A percentile compares a stretch with the other conserved stretches of the same genome.
phyloP scores from a whole-genome alignment of 2,888 invertebrate genomes.

The Phragmatobia fuliginosa region DNA sequence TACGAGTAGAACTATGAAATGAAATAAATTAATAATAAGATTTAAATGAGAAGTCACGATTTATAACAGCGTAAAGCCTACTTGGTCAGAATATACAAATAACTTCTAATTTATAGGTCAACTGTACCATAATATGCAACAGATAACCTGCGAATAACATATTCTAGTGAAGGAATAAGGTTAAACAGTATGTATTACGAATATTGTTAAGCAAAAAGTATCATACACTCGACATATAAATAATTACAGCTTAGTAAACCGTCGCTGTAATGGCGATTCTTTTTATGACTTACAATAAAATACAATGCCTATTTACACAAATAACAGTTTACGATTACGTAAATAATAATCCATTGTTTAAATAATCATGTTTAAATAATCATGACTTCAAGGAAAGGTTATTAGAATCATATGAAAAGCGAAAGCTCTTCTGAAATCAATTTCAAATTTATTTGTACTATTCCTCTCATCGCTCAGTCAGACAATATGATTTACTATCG shows the following conservation, averaged over 20 bases:
- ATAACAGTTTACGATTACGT: neutral
- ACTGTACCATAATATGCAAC: neutral
- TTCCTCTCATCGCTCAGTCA: neutral
- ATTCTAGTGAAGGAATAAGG: neutral
- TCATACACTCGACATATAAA: neutral
- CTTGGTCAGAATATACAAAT: neutral
- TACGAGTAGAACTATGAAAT: neutral
- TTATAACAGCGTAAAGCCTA: neutral
- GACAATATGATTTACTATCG: neutral
- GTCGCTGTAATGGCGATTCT: no score
- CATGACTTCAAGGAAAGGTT: neutral
- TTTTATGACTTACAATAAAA: no score
- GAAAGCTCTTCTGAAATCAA: neutral
- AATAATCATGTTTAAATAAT: no score
- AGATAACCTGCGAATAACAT: neutral
- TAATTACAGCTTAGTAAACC: no score
- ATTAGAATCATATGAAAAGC: neutral
- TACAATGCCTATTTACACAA: no score
- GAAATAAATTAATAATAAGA: slow-evolving; percentile 3
- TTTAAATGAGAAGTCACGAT: neutral
- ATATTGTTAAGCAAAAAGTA: neutral
- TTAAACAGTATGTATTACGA: neutral
- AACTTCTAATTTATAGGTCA: neutral
- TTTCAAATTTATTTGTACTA: neutral
- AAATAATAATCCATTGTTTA: neutral